A percentile compares a stretch with the other conserved stretches of the same genome.
Conservation (phyloP, 2,888 invertebrate genomes). For the Leptura quadrifasciata region DNA sequence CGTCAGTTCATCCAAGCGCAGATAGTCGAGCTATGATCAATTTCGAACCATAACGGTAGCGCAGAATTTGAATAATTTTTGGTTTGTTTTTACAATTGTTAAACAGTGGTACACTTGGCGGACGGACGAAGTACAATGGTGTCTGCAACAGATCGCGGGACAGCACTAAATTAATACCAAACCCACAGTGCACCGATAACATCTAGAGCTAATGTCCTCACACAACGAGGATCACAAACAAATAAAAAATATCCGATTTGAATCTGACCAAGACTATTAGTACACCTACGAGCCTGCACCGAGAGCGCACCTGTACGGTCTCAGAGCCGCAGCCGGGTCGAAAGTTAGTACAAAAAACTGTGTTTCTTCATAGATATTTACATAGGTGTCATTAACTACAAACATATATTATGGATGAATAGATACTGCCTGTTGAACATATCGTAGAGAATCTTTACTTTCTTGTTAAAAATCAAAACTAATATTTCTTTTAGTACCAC, state of each 20-base stretch:
- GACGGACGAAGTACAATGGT: slow-evolving; percentile 57
- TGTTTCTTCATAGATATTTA: too few species aligned
- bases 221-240: slow-evolving; percentile 72
- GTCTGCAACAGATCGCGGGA: slow-evolving; percentile 67
- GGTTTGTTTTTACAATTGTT: slow-evolving; percentile 47
- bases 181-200: slow-evolving; percentile 69
- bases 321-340: slow-evolving; percentile 47
- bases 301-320: slow-evolving; percentile 66
- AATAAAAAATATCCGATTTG: slow-evolving; percentile 72
- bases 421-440: too few species aligned
- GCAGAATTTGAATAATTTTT: slow-evolving; percentile 46
- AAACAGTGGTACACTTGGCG: slow-evolving; percentile 44
- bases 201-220: slow-evolving; percentile 73
- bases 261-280: slow-evolving; percentile 73
- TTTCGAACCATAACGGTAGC: slow-evolving; percentile 13
- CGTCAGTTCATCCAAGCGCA: not conserved
- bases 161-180: slow-evolving; percentile 72
- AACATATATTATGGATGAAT: too few species aligned
- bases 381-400: too few species aligned
- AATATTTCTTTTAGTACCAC: too few species aligned
- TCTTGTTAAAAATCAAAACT: too few species aligned
- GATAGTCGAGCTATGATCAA: not conserved
- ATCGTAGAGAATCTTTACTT: too few species aligned
- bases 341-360: not conserved
- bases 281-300: slow-evolving; percentile 70